These are phyloP conservation scores for Sitobion miscanthi DNA, from an alignment of 1,140 invertebrate species.

Conservation along the genomic window DNA sequence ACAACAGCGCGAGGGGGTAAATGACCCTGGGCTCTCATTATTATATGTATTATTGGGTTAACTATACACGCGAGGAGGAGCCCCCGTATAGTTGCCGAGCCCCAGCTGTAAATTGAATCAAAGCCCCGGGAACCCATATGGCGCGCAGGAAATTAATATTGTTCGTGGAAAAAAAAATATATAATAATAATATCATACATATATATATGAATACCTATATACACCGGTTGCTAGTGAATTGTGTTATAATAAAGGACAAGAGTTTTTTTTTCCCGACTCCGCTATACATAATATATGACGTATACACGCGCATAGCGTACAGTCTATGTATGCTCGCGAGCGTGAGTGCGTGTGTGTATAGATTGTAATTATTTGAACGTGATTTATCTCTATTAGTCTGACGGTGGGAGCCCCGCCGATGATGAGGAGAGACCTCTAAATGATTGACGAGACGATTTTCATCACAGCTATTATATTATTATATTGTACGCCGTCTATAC, in stretches of 20 bases:
- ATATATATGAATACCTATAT: conserved; percentile 20
- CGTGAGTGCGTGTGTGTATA: neutral
- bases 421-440: conserved; percentile 2
- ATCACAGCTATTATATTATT: neutral
- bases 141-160: conserved; percentile 56
- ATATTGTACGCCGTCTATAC: neutral
- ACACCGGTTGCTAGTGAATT: conserved; percentile 15
- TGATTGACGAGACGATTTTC: conserved; percentile 53
- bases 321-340: neutral
- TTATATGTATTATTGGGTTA: conserved; percentile 53
- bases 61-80: conserved; percentile 16
- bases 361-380: conserved; percentile 46
- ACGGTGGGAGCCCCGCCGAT: conserved; percentile 7
- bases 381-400: conserved; percentile 49
- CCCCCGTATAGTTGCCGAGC: conserved; percentile 33
- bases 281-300: too few relatives aligned
- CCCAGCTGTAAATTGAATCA: conserved; percentile 56
- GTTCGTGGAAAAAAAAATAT: conserved; percentile 26
- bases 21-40: conserved; percentile 51
- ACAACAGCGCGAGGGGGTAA: conserved; percentile 31
- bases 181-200: neutral
- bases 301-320: too few relatives aligned
- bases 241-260: conserved; percentile 46
- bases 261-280: neutral
- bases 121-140: conserved; percentile 53